Conservation (phyloP, 2,888 invertebrate genomes). For the Elaeidobius kamerunicus region DNA sequence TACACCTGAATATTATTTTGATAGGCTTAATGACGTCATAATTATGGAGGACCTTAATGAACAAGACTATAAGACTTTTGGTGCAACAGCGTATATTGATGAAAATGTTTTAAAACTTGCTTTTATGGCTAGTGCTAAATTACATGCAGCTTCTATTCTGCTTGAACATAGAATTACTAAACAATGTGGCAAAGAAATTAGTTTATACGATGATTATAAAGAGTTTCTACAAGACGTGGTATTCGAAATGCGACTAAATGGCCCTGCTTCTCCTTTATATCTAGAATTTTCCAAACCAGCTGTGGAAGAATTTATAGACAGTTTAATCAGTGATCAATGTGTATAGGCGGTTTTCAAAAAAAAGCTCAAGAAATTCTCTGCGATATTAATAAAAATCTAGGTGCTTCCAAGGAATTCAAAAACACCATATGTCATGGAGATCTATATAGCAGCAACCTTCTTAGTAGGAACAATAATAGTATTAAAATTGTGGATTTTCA, state of each 20-base stretch:
- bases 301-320: conserved; percentile 3
- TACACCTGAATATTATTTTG: conserved; percentile 44
- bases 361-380: background rate
- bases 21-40: conserved; percentile 40
- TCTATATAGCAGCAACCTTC: conserved; percentile 60
- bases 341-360: background rate
- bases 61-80: conserved; percentile 15
- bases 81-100: conserved; percentile 14
- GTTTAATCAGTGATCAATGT: background rate
- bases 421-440: conserved; percentile 61
- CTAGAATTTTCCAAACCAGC: background rate
- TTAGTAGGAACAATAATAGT: conserved; percentile 34
- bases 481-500: conserved; percentile 48
- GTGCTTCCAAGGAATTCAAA: conserved; percentile 44
- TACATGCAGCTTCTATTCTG: conserved; percentile 43
- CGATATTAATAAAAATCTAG: background rate
- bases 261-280: conserved; percentile 10
- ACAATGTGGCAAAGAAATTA: conserved; percentile 28
- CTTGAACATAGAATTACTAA: conserved; percentile 35
- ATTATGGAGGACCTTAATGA: conserved; percentile 46
- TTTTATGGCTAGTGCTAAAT: conserved; percentile 37
- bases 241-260: conserved; percentile 30
- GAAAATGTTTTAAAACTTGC: conserved; percentile 33
- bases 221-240: conserved; percentile 27
- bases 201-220: conserved; percentile 39